phyloP scores from a whole-genome alignment of 2,888 invertebrate species.

The Eustalomyia histrio region DNA sequence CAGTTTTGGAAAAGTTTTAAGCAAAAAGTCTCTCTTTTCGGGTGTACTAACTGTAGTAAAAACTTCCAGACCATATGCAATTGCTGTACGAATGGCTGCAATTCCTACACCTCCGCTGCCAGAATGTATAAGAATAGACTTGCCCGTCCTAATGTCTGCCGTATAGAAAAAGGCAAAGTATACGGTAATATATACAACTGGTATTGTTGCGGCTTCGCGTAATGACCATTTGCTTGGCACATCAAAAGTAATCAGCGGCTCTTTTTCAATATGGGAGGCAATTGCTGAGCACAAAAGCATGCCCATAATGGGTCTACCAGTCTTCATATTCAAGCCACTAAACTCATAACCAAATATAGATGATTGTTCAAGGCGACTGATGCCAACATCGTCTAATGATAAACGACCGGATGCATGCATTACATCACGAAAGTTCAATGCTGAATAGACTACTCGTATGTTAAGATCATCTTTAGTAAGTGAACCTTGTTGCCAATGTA shows the following conservation, averaged over 20 bases:
- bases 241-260: slow-evolving; percentile 81
- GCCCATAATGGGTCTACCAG: slow-evolving; percentile 83
- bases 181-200: slow-evolving; percentile 87
- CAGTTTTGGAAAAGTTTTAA: slow-evolving; percentile 79
- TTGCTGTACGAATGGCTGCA: slow-evolving; percentile 86
- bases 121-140: slow-evolving; percentile 81
- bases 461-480: slow-evolving; percentile 81
- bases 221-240: slow-evolving; percentile 86
- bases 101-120: slow-evolving; percentile 88
- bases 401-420: slow-evolving; percentile 95
- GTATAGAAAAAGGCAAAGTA: slow-evolving; percentile 80
- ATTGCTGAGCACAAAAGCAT: slow-evolving; percentile 80
- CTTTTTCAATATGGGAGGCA: slow-evolving; percentile 77
- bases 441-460: slow-evolving; percentile 81
- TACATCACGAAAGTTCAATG: slow-evolving; percentile 94
- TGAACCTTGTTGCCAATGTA: slow-evolving; percentile 88
- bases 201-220: slow-evolving; percentile 88
- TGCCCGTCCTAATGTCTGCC: slow-evolving; percentile 74
- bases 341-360: slow-evolving; percentile 84
- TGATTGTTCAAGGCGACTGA: slow-evolving; percentile 82
- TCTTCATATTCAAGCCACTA: slow-evolving; percentile 81
- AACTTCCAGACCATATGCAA: slow-evolving; percentile 83
- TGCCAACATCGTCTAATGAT: slow-evolving; percentile 87
- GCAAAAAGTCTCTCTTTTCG: slow-evolving; percentile 83
- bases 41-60: slow-evolving; percentile 85